phyloP scores from a whole-genome alignment of 2,888 invertebrate species.

The Pristionchus japonicus region DNA sequence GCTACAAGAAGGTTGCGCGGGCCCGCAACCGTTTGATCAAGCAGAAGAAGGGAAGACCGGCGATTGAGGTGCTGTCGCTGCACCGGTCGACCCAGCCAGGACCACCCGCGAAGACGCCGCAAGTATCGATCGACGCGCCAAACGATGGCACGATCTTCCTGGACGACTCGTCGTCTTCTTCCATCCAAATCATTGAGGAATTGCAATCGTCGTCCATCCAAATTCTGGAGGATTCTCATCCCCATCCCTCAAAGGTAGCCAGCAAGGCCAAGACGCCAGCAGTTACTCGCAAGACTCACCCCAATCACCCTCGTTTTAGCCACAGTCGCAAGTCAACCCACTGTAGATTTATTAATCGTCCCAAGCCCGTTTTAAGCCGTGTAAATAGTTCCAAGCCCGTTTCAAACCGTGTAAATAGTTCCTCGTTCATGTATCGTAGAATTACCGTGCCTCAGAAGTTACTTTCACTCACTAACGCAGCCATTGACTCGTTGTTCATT shows the following conservation, averaged over 20 bases:
- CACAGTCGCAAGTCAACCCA: not conserved
- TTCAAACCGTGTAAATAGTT: constrained; percentile 12
- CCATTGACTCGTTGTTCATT: not conserved
- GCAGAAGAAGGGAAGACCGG: not conserved
- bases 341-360: not conserved
- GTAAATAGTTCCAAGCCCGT: not conserved
- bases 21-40: not conserved
- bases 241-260: not conserved
- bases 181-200: not conserved
- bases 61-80: not conserved
- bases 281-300: not conserved
- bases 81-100: not conserved
- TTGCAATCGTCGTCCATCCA: not conserved
- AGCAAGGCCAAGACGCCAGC: not conserved
- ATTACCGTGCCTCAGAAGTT: not conserved
- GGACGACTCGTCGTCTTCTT: not conserved
- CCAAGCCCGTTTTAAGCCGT: not conserved
- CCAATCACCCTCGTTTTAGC: not conserved
- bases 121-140: not conserved
- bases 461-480: not conserved
- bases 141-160: not conserved
- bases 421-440: constrained; percentile 1
- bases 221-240: not conserved
- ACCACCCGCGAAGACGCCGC: not conserved
- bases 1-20: not conserved